phyloP scores from a whole-genome alignment of 2,888 invertebrate genomes.

The Parasteatoda lunata region DNA sequence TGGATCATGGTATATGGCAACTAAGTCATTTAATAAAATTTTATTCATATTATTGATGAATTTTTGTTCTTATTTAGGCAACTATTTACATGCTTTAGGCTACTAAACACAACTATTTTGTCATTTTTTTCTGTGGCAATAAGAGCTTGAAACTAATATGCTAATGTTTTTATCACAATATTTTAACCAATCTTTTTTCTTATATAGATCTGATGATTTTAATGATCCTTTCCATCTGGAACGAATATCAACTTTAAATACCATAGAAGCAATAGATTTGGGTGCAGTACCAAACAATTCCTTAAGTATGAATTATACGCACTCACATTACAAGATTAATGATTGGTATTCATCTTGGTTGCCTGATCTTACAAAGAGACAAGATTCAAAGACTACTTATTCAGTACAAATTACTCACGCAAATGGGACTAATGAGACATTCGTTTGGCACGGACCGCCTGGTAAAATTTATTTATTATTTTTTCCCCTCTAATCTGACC shows the following conservation, averaged over 20 bases:
- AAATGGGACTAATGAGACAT: slow-evolving; percentile 96
- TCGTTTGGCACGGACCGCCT: slow-evolving; percentile 94
- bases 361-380: slow-evolving; percentile 87
- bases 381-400: slow-evolving; percentile 93
- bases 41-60: too few species aligned
- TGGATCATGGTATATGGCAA: too few species aligned
- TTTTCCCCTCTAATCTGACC: neutral
- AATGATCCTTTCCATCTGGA: slow-evolving; percentile 97
- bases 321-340: slow-evolving; percentile 91
- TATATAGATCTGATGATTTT: slow-evolving; percentile 87
- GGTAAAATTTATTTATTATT: slow-evolving; percentile 74
- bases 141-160: too few species aligned
- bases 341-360: slow-evolving; percentile 95
- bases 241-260: slow-evolving; percentile 94
- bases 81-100: too few species aligned
- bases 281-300: slow-evolving; percentile 88
- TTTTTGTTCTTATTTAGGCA: too few species aligned
- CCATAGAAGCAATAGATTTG: slow-evolving; percentile 88
- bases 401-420: slow-evolving; percentile 91
- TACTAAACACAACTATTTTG: too few species aligned
- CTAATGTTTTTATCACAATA: too few species aligned
- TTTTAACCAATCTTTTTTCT: slow-evolving; percentile 44
- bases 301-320: slow-evolving; percentile 89
- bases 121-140: too few species aligned
- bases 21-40: too few species aligned